Evolutionary conservation across 92 coral and sea anemone genomes (phyloP).

Genomic region (Virgularia gustaviana): DNA sequence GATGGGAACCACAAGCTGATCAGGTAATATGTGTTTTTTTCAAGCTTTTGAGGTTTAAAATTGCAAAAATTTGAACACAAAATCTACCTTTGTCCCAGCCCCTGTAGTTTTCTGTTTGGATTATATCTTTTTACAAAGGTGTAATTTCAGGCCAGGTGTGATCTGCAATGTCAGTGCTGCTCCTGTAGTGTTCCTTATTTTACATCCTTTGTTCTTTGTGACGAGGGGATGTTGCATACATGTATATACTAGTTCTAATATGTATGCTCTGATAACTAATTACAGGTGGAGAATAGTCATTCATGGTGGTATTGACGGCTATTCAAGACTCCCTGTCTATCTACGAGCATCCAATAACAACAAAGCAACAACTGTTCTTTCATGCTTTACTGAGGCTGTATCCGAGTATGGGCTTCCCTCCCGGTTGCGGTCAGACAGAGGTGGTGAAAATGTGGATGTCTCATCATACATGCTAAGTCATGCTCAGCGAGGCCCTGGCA

Average conservation of each 20-base stretch:
- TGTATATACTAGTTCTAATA: no score
- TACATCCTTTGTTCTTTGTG: no score
- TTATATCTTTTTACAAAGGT: no score
- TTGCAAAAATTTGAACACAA: no score
- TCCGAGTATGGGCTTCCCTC: slow-evolving; percentile 53
- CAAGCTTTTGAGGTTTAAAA: no score
- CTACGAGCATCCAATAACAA: slow-evolving; percentile 45
- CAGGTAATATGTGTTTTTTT: slow-evolving; percentile 15
- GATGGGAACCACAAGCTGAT: slow-evolving; percentile 55
- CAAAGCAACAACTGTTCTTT: slow-evolving; percentile 36
- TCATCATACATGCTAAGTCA: slow-evolving; percentile 48
- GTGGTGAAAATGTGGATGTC: slow-evolving; percentile 42
- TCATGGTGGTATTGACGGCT: slow-evolving; percentile 51
- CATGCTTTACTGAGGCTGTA: slow-evolving; percentile 26
- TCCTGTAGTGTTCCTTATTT: no score
- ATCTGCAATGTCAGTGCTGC: no score
- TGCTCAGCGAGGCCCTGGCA: slow-evolving; percentile 36
- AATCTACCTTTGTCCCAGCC: no score
- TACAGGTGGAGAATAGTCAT: slow-evolving; percentile 45
- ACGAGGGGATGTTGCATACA: no score
- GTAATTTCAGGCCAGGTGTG: no score
- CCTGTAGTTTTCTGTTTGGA: no score
- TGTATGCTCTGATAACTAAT: not conserved
- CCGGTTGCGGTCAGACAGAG: slow-evolving; percentile 54
- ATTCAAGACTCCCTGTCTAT: slow-evolving; percentile 51